These are phyloP conservation scores for Ploceus nigricollis DNA, from an alignment of 2,113 vertebrate genomes.

Conservation along the genomic window DNA sequence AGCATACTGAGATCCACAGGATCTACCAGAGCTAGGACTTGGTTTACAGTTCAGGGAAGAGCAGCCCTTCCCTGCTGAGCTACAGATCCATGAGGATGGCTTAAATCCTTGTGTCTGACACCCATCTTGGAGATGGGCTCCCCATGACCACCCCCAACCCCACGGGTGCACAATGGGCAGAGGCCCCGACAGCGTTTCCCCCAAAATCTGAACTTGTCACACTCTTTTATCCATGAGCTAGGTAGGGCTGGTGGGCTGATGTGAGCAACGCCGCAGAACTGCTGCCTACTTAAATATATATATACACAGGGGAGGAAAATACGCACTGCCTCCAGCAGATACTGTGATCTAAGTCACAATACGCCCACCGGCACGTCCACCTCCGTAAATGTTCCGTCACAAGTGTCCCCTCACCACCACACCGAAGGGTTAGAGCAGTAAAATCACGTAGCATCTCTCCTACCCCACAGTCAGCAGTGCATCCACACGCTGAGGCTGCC, in stretches of 20 bases:
- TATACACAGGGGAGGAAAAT: background rate
- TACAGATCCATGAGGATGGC: background rate
- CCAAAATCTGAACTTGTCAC: background rate
- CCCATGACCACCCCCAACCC: background rate
- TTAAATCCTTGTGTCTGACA: background rate
- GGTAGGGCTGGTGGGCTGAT: background rate
- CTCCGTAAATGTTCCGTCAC: background rate
- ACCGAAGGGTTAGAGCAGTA: background rate
- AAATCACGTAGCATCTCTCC: background rate
- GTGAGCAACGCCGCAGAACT: background rate
- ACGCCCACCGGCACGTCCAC: background rate
- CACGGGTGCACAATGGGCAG: accelerated
- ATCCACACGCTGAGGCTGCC: accelerated
- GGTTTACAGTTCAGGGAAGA: background rate
- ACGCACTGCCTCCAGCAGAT: background rate
- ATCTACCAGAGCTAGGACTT: background rate
- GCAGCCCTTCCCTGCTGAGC: background rate
- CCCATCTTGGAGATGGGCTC: accelerated
- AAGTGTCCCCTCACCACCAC: background rate
- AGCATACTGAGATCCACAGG: background rate
- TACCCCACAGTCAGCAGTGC: background rate
- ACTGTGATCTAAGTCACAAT: slow-evolving; percentile 22
- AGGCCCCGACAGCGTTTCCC: accelerated
- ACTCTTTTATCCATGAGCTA: background rate
- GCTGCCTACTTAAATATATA: slow-evolving; percentile 31